Percentiles rank a stretch among this genome's conserved stretches.
phyloP scores from a whole-genome alignment of 2,888 invertebrate genomes.

The Galerucella nymphaeae region DNA sequence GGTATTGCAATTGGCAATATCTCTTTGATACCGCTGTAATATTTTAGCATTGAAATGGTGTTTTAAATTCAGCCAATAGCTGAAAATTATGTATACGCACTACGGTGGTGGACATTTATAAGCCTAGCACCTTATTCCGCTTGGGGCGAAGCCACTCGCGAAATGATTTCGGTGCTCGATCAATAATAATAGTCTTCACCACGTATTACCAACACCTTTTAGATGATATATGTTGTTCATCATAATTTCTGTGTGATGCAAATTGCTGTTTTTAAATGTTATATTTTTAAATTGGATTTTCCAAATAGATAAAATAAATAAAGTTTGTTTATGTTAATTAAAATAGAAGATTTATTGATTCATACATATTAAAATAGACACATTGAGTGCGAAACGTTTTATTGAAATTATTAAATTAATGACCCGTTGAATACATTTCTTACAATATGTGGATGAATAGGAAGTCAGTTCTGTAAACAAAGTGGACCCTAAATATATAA shows the following conservation, averaged over 20 bases:
- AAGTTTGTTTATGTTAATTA: constrained; percentile 13
- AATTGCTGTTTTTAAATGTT: background rate
- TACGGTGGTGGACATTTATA: too few species aligned
- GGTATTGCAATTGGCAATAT: too few species aligned
- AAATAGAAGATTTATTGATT: constrained; percentile 7
- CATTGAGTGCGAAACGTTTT: background rate
- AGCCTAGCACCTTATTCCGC: too few species aligned
- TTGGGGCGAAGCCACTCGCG: too few species aligned
- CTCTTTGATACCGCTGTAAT: too few species aligned
- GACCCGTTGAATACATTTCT: background rate
- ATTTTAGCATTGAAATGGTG: too few species aligned
- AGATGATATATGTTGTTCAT: too few species aligned
- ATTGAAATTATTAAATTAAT: background rate
- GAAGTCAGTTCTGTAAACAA: constrained; percentile 1
- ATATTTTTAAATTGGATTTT: background rate
- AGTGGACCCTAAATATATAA: background rate
- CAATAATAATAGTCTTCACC: too few species aligned
- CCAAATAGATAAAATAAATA: background rate
- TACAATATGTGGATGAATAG: background rate
- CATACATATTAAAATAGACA: constrained; percentile 16
- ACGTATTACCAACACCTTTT: too few species aligned
- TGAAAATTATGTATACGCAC: too few species aligned
- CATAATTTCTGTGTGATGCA: background rate
- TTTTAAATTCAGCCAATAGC: too few species aligned
- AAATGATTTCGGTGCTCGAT: too few species aligned